Conservation (phyloP, 1,140 invertebrate genomes). For the Whitmania pigra region DNA sequence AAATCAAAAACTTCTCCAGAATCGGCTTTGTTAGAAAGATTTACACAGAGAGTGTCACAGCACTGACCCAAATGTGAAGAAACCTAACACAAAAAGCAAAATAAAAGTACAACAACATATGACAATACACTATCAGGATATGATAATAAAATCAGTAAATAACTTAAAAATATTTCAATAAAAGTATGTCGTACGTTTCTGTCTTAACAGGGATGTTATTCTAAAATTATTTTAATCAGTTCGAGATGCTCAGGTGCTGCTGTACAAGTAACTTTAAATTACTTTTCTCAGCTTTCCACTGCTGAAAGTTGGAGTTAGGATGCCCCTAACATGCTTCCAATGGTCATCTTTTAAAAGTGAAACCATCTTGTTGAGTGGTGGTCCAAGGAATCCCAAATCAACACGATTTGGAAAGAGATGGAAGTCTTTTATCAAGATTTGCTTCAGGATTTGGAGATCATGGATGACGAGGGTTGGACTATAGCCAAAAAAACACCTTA, state of each 20-base stretch:
- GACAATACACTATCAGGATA: too few species aligned
- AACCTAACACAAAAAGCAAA: not conserved
- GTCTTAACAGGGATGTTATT: too few species aligned
- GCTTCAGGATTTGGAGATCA: constrained; percentile 27
- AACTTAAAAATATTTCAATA: constrained; percentile 20
- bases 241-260: too few species aligned
- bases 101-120: too few species aligned
- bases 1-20: not conserved
- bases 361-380: too few species aligned
- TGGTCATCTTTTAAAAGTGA: constrained; percentile 26
- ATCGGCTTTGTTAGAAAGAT: not conserved
- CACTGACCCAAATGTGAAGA: not conserved
- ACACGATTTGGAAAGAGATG: constrained; percentile 27
- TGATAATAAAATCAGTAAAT: too few species aligned
- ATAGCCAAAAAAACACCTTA: constrained; percentile 23
- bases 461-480: constrained; percentile 23
- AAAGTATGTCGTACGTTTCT: too few species aligned
- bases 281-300: constrained; percentile 30
- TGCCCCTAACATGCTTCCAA: constrained; percentile 32
- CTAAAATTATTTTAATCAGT: too few species aligned
- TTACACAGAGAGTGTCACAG: not conserved
- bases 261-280: too few species aligned
- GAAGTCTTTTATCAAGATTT: constrained; percentile 29
- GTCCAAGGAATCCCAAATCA: constrained; percentile 28
- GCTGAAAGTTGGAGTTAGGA: constrained; percentile 30